Conservation (phyloP, 53 echinoderm and acorn worm genomes). For the Temnopleurus reevesii region DNA sequence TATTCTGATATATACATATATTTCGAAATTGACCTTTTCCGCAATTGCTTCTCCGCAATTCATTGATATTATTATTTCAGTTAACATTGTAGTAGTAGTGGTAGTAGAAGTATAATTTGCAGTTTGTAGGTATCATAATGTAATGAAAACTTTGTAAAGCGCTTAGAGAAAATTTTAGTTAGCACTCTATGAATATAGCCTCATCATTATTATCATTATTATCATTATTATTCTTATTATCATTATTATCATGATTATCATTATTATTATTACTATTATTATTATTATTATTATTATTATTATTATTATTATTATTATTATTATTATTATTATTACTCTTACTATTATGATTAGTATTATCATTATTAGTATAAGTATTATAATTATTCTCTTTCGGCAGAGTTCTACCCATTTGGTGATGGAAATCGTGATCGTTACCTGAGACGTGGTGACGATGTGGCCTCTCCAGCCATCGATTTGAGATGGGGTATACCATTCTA, state of each 20-base stretch:
- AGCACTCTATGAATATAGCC: too few species aligned
- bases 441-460: conserved; percentile 63
- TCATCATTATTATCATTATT: too few species aligned
- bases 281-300: neutral
- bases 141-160: too few species aligned
- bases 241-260: neutral
- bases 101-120: too few species aligned
- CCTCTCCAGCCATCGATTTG: conserved; percentile 69
- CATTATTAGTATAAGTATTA: neutral
- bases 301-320: neutral
- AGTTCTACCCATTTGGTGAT: conserved; percentile 81
- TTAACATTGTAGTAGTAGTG: too few species aligned
- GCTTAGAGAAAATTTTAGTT: too few species aligned
- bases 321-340: neutral
- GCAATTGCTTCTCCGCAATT: too few species aligned
- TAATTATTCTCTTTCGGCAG: conserved; percentile 12
- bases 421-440: conserved; percentile 74
- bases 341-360: neutral
- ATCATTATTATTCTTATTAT: neutral
- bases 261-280: neutral
- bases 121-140: too few species aligned
- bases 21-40: too few species aligned
- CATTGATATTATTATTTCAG: too few species aligned
- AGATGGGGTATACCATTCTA: conserved; percentile 88
- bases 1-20: too few species aligned